Base-by-base conservation (phyloP, 1,140 invertebrate genomes). In the Oryctes rhinoceros region DNA sequence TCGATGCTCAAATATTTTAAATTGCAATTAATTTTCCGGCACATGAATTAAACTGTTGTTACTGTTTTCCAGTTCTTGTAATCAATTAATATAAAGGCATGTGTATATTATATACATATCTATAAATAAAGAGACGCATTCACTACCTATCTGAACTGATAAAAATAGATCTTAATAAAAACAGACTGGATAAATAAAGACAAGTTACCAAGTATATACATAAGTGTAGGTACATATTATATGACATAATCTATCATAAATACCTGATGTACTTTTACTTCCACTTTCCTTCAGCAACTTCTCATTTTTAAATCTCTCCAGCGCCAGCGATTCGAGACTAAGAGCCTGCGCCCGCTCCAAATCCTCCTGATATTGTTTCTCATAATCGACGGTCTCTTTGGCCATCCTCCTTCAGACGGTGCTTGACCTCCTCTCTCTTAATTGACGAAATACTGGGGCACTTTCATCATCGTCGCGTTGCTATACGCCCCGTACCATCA, bases 341-440 rank as follows among this genome's bases (percentile, higher is more conserved):
- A 97, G 88, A 78, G 95, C 94, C 87, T 94, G 94, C 6, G 95
- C 95, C 85, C 93, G 92, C 88, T 96, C 95, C 85, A 97, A 88
- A 87, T 97, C 95, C 82, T 94, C 93, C 89, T 95, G 90, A 86
- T 94, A 96, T 86, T 96, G 92, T 83, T 92, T 91, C 84, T 96
- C 95, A 90, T 93, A 94, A 86, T 95, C 93, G 82, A 88, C 86
- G 82, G 83, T 84, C 78, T 86, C 88, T 81, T 88, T 88, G 81
- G 89, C 89, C 89, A 90, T 90, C 53, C 53, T 59, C 39, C 9
- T 62, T 62, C 35, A 71, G 24, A 71, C 18, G 18, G 13, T n/a
- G n/a, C 53, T 18, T 15, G 18, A n/a, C 6, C 53, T 59, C 53
- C 15, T 59, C 18, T 67, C 53, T 59, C 18, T 67, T 35, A 71